Evolutionary conservation across 1,140 invertebrate genomes (phyloP).

Genomic region (Stegodyphus dumicola): DNA sequence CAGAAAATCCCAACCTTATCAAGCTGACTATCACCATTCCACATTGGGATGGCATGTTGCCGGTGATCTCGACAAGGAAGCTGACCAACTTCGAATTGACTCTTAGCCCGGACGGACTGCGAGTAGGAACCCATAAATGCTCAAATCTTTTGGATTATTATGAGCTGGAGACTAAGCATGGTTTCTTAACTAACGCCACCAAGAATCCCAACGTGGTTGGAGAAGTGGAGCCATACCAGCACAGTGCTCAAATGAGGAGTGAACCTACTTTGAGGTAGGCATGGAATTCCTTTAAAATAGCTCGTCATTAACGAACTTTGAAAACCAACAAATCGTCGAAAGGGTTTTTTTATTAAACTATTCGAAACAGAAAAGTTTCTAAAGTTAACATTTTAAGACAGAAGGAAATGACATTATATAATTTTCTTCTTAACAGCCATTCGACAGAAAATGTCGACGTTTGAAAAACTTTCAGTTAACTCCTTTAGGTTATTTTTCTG

Average conservation of each 20-base stretch:
- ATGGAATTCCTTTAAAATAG: too few relatives aligned
- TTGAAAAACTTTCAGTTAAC: too few relatives aligned
- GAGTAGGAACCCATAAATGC: conserved; percentile 67
- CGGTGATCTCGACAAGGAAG: conserved; percentile 67
- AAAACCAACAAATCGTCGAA: too few relatives aligned
- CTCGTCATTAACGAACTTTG: too few relatives aligned
- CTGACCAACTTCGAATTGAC: conserved; percentile 69
- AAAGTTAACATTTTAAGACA: not conserved
- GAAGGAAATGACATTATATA: too few relatives aligned
- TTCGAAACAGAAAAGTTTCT: not conserved
- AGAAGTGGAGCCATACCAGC: conserved; percentile 68
- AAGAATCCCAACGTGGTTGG: conserved; percentile 64
- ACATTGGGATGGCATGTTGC: conserved; percentile 69
- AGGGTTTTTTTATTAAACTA: not conserved
- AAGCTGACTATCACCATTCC: conserved; percentile 67
- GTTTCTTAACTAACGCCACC: conserved; percentile 67
- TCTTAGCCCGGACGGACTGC: conserved; percentile 66
- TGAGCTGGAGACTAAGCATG: conserved; percentile 64
- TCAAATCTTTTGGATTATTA: conserved; percentile 68
- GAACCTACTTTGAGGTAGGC: conserved; percentile 66
- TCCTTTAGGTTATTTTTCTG: too few relatives aligned
- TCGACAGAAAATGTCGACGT: too few relatives aligned
- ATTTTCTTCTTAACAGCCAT: too few relatives aligned
- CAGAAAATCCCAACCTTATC: conserved; percentile 66
- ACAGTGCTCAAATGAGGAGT: conserved; percentile 64